Percentiles rank a stretch among this genome's conserved stretches.
phyloP scores from a whole-genome alignment of 2,888 invertebrate genomes.

The Eupithecia subfuscata region DNA sequence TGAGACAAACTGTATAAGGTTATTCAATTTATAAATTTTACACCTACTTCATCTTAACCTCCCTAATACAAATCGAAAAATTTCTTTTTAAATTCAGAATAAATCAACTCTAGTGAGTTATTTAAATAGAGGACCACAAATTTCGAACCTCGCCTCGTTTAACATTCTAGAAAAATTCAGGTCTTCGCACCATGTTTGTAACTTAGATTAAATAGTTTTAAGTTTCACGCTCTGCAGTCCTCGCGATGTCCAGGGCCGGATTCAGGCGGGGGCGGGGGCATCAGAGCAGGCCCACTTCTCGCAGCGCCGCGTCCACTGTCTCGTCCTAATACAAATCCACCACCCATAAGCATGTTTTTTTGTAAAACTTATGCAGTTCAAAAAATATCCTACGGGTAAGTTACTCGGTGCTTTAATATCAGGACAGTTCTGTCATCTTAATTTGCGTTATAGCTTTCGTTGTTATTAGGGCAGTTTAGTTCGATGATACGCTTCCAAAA shows the following conservation, averaged over 20 bases:
- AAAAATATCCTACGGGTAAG: constrained; percentile 17
- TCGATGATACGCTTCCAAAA: constrained; percentile 14
- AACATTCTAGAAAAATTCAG: background rate
- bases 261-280: constrained; percentile 40
- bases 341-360: constrained; percentile 54
- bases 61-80: background rate
- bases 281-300: constrained; percentile 96
- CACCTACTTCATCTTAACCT: background rate
- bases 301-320: constrained; percentile 96
- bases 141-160: background rate
- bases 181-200: constrained; percentile 7
- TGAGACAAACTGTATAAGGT: background rate
- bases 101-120: background rate
- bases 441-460: constrained; percentile 17
- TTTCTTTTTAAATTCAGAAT: background rate
- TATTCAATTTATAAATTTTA: background rate
- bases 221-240: constrained; percentile 25
- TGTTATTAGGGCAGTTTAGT: constrained; percentile 16
- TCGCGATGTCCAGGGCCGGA: constrained; percentile 42
- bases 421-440: constrained; percentile 14
- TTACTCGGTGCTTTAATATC: background rate
- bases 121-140: background rate
- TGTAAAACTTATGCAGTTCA: constrained; percentile 28
- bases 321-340: constrained; percentile 87
- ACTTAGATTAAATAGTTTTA: constrained; percentile 18